Evolutionary conservation across 2,113 vertebrate species (phyloP), one percentile per base, ranked within the genome.

Genomic region (Herpetotheres cachinnans): DNA sequence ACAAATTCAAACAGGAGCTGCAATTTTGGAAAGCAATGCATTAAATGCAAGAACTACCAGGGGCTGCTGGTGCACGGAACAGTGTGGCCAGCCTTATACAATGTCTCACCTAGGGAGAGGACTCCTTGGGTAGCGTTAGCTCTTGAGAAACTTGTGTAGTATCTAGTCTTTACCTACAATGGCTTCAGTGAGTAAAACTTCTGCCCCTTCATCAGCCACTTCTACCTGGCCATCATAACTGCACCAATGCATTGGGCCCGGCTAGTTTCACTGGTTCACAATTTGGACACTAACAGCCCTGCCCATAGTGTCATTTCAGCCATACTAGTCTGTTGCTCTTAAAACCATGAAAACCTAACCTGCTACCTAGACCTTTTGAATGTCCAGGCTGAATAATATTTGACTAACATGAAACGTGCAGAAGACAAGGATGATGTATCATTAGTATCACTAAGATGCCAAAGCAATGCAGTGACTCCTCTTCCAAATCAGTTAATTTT

Each of bases 21-120:
- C 42, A 82, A 14, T 22, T 82, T 27, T 38, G 49, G 36, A 55
- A 34, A 72, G n/a, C 25, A 52, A 40, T 2, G 24, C 30, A 49
- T 16, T 52, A 52, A 55, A 54, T 49, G 6, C 52, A 79, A 55
- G 40, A 24, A 3, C 27, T 62, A 10, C 25, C 5, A n/a, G 5
- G 58, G 32, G 9, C 38, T 84, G 46, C 55, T 67, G 17, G 9
- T 27, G 72, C 47, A 59, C 49, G 61, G 52, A 55, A 26, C 30
- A n/a, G 16, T 5, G 13, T 25, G n/a, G 6, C 9, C 72, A 63
- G 29, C 40, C 25, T 32, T n/a, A 4, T 3, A 44, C 16, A 1
- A 0, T 1, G 2, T 62, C 59, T 66, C 21, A 46, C 4, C 1
- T 1, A 61, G n/a, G 25, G 47, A 86, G 34, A 82, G n/a, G 15